phyloP scores from a whole-genome alignment of 2,888 invertebrate genomes.

The Orchesella flavescens region DNA sequence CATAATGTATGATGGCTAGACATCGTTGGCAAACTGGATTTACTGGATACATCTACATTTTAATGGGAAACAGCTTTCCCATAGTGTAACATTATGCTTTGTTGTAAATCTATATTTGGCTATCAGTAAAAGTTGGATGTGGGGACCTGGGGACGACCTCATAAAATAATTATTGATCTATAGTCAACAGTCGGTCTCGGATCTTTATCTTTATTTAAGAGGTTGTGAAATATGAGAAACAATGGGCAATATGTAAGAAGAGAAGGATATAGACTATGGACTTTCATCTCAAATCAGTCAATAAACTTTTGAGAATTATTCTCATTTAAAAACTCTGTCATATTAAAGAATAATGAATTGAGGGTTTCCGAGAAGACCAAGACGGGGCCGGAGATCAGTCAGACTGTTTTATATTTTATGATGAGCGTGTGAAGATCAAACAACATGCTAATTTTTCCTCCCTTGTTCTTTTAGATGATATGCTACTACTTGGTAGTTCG shows the following conservation, averaged over 20 bases:
- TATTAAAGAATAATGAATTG: too few relatives aligned
- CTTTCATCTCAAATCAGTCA: neutral
- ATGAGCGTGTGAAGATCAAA: slow-evolving; percentile 1
- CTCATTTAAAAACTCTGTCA: too few relatives aligned
- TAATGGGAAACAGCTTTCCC: neutral
- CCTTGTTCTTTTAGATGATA: neutral
- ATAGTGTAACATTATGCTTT: neutral
- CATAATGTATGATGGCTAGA: neutral
- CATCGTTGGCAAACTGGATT: slow-evolving; percentile 31
- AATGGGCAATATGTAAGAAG: neutral
- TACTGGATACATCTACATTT: slow-evolving; percentile 4
- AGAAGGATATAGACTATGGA: too few relatives aligned
- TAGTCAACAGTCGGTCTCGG: neutral
- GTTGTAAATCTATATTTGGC: neutral
- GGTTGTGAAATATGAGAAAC: slow-evolving; percentile 19
- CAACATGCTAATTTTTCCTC: neutral
- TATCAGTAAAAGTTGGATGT: neutral
- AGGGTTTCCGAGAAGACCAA: too few relatives aligned
- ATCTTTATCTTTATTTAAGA: too few relatives aligned
- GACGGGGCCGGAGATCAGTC: too few relatives aligned
- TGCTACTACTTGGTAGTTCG: neutral
- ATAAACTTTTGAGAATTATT: slow-evolving; percentile 19
- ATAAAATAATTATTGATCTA: neutral
- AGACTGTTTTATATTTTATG: neutral
- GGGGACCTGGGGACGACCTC: too few relatives aligned